These are phyloP conservation scores for Homarus gammarus DNA, from an alignment of 2,888 invertebrate species.

Conservation along the genomic window DNA sequence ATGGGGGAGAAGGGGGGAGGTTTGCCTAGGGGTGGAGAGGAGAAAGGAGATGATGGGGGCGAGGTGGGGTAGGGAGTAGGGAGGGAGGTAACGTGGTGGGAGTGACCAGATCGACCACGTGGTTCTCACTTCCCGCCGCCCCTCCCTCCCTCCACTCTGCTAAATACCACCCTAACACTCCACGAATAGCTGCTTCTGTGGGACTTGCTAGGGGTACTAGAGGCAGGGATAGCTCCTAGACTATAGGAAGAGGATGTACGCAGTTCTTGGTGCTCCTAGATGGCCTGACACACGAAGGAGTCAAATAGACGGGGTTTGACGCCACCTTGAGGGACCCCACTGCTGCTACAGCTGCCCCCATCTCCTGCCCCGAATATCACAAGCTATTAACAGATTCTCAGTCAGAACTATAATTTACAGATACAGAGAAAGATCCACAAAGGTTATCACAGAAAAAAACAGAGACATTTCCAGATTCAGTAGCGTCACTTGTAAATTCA, in stretches of 20 bases:
- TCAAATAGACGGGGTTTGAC: not conserved
- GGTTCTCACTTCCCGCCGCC: not conserved
- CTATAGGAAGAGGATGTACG: no score
- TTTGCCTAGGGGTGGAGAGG: conserved; percentile 1
- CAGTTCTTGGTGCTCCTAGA: not conserved
- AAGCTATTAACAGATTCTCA: not conserved
- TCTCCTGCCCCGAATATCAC: not conserved
- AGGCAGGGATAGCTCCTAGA: no score
- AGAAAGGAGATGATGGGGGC: no score
- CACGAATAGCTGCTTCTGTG: not conserved
- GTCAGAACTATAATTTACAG: no score
- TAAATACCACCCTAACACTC: not conserved
- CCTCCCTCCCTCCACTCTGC: not conserved
- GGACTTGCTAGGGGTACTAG: not conserved
- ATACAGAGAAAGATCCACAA: no score
- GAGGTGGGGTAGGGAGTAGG: not conserved
- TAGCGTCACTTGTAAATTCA: no score
- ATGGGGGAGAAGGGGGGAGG: not conserved
- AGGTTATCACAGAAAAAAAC: no score
- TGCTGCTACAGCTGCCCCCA: not conserved
- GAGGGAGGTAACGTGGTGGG: not conserved
- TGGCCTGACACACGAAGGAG: not conserved
- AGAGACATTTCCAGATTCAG: no score
- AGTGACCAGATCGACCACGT: not conserved
- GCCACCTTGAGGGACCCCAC: not conserved